A percentile compares a stretch with the other conserved stretches of the same genome.
phyloP scores from a whole-genome alignment of 2,113 vertebrate species.

The Jacana jacana region DNA sequence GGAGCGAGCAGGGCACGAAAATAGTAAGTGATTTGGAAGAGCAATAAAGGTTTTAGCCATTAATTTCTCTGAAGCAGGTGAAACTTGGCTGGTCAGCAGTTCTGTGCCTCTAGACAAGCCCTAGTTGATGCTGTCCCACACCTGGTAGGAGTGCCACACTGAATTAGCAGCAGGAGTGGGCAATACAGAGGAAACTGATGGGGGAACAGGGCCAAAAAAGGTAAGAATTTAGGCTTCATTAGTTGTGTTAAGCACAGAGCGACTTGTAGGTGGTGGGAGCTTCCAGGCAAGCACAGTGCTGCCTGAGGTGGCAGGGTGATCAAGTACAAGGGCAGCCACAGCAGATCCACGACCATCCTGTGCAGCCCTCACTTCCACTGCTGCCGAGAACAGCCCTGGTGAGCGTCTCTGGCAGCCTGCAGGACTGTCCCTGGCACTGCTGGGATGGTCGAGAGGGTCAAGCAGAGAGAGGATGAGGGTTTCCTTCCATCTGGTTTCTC shows the following conservation, averaged over 20 bases:
- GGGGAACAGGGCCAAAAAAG: neutral
- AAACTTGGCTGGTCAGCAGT: neutral
- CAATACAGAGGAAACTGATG: neutral
- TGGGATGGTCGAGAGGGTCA: neutral
- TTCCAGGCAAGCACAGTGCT: neutral
- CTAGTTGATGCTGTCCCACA: neutral
- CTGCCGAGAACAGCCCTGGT: neutral
- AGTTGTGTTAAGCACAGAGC: neutral
- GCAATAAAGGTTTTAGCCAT: neutral
- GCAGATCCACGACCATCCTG: neutral
- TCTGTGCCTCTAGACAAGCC: neutral
- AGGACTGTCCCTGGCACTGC: fast-evolving
- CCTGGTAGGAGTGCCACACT: neutral
- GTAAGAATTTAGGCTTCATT: neutral
- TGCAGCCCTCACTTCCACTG: neutral
- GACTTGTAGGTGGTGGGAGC: neutral
- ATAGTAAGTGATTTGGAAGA: neutral
- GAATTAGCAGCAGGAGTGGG: fast-evolving
- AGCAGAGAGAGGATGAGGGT: neutral
- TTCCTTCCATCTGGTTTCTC: neutral
- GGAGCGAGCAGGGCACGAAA: neutral
- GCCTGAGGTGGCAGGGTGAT: neutral
- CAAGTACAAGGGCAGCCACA: no score
- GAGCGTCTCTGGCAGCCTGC: neutral
- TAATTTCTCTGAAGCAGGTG: neutral